Evolutionary conservation across 2,888 invertebrate genomes (phyloP).

Genomic region (Alcis repandata): DNA sequence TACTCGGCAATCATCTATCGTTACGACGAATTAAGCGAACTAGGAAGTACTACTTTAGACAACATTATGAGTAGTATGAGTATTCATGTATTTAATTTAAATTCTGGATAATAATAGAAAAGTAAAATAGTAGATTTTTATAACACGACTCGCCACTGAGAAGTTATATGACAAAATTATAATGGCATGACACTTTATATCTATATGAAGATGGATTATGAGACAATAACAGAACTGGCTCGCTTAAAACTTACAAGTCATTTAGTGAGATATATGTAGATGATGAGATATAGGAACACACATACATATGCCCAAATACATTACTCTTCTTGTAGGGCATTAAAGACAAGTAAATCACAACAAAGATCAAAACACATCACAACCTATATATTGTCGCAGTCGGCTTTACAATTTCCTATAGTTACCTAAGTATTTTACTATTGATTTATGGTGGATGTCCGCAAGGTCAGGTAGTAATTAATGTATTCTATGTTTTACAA

Average conservation of each 20-base stretch:
- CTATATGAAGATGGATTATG: no score
- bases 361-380: background rate
- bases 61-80: no score
- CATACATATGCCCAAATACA: background rate
- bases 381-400: background rate
- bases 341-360: background rate
- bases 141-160: no score
- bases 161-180: no score
- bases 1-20: slow-evolving; percentile 10
- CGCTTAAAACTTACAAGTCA: no score
- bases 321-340: background rate
- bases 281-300: no score
- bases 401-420: background rate
- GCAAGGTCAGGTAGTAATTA: background rate
- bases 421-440: background rate
- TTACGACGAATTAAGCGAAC: background rate
- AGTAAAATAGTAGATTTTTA: no score
- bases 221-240: no score
- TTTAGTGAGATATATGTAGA: no score
- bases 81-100: no score
- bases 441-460: background rate
- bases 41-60: background rate
- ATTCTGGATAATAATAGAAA: no score
- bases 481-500: background rate
- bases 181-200: no score